These are phyloP conservation scores for Kuschelorhynchus macadamiae DNA, from an alignment of 2,888 invertebrate genomes.

Conservation along the genomic window DNA sequence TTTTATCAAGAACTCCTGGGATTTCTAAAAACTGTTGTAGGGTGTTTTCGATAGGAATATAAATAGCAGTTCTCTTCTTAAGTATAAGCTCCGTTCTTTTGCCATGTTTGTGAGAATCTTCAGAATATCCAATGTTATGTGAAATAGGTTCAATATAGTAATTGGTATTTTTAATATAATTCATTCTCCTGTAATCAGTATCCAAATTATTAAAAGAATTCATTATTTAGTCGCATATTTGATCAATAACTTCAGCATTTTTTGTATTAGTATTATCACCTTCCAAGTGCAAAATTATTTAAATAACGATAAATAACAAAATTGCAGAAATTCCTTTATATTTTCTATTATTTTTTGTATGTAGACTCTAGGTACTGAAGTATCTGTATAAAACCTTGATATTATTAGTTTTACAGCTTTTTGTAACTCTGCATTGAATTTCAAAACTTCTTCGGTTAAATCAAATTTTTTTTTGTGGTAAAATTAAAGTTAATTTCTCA, in stretches of 20 bases:
- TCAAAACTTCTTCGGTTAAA: too few relatives aligned
- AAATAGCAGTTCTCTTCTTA: constrained; percentile 13
- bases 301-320: not conserved
- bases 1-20: constrained; percentile 14
- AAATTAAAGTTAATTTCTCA: too few relatives aligned
- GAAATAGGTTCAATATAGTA: constrained; percentile 10
- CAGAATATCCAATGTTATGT: constrained; percentile 7
- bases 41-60: constrained; percentile 15
- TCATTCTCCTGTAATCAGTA: constrained; percentile 34
- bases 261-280: too few relatives aligned
- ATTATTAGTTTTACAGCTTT: not conserved
- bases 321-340: not conserved
- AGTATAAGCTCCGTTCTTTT: not conserved
- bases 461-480: too few relatives aligned
- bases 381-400: not conserved
- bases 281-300: constrained; percentile 1
- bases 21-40: constrained; percentile 21
- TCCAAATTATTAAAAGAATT: too few relatives aligned
- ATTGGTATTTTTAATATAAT: constrained; percentile 21
- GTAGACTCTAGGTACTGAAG: not conserved
- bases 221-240: too few relatives aligned
- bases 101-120: constrained; percentile 8
- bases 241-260: too few relatives aligned
- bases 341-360: constrained; percentile 5
- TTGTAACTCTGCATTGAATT: not conserved